Base-by-base conservation (phyloP, 2,888 invertebrate genomes). In the Galeruca laticollis region DNA sequence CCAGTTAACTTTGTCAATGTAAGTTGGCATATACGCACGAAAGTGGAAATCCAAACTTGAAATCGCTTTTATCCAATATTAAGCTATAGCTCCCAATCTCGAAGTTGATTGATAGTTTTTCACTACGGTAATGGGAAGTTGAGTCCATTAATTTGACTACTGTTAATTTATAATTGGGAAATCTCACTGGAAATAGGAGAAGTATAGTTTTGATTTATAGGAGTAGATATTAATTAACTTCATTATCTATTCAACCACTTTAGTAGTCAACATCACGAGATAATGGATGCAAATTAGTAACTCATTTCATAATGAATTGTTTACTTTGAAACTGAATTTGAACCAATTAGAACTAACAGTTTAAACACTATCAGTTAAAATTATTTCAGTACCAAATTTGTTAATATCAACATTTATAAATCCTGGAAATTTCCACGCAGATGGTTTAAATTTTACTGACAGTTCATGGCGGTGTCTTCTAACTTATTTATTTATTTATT, bases 51-150 rank as follows among this genome's bases (percentile, higher is more conserved):
- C 21, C 51, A 3, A 51, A 47, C 21, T 26, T 31, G 13, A 13
- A 31, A 54, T 31, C 54, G 26, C 54, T 54, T 31, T 54, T 31
- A 31, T 13, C n/a, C 31, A 5, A 54, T 26, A 26, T 54, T 54
- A 26, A 31, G n/a, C 54, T n/a, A 54, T 20, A 20, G 11, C 52
- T 10, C 21, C n/a, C 26, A n/a, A 52, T 5, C 54, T 31, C 54
- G 54, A 54, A 31, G 54, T 54, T 54, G 54, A 54, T 31, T 54
- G 54, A 54, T 54, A 13, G n/a, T 13, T n/a, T 54, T 31, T 54
- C 31, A 31, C 13, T 54, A 31, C 26, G 9, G 31, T n/a, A 33
- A 18, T 18, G 56, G 35, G 35, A 57, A 57, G 33, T 35, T 57
- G 26, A 31, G 26, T 54, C 54, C 31, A 54, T 54, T 54, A 33